Percentiles rank a stretch among this genome's conserved stretches.
Conservation (phyloP, 2,888 invertebrate species). For the Meandrusa payeni region DNA sequence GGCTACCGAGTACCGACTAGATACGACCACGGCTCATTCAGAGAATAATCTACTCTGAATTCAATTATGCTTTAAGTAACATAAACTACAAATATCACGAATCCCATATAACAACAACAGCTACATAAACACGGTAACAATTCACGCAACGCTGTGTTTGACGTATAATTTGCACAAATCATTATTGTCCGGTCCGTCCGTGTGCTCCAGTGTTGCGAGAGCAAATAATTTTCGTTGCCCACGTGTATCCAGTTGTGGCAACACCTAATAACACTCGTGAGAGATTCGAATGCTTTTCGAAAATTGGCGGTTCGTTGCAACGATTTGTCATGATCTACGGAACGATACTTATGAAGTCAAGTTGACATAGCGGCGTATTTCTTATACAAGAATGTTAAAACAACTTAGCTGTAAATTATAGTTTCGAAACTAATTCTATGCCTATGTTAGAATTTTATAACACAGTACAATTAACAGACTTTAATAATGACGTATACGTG, state of each 20-base stretch:
- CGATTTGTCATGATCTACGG: slow-evolving; percentile 18
- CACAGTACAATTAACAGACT: too few relatives aligned
- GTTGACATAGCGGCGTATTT: slow-evolving; percentile 1
- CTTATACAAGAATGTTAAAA: not conserved
- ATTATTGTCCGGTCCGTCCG: slow-evolving; percentile 39
- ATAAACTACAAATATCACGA: too few relatives aligned
- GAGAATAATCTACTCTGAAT: too few relatives aligned
- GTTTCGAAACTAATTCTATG: too few relatives aligned
- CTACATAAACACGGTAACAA: slow-evolving; percentile 27
- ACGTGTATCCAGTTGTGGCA: slow-evolving; percentile 25
- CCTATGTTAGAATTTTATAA: too few relatives aligned
- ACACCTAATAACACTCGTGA: slow-evolving; percentile 23
- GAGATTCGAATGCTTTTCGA: slow-evolving; percentile 17
- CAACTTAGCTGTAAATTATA: too few relatives aligned
- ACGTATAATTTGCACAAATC: slow-evolving; percentile 61
- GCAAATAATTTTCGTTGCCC: slow-evolving; percentile 20
- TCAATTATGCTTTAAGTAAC: too few relatives aligned
- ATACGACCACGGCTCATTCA: too few relatives aligned
- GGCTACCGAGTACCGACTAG: too few relatives aligned
- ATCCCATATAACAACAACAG: slow-evolving; percentile 6
- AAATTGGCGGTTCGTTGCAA: slow-evolving; percentile 14
- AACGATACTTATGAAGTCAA: slow-evolving; percentile 7
- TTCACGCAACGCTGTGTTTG: slow-evolving; percentile 25
- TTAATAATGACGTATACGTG: too few relatives aligned
- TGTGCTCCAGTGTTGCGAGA: slow-evolving; percentile 20